Evolutionary conservation across 2,113 vertebrate genomes (phyloP).

Genomic region (Antennarius striatus): DNA sequence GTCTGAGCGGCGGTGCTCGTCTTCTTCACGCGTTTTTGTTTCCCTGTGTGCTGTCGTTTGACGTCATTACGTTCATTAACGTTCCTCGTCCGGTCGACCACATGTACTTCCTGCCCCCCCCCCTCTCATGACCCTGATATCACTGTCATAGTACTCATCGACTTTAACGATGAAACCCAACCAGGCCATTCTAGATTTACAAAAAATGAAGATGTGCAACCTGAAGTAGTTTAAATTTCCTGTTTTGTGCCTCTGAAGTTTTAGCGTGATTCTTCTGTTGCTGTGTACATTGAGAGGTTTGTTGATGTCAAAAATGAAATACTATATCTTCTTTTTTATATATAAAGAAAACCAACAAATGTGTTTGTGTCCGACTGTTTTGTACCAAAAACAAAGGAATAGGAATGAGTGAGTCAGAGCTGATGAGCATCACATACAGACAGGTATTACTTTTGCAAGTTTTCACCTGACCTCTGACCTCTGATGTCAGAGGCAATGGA

Average conservation of each 20-base stretch:
- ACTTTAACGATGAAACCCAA: conserved; percentile 81
- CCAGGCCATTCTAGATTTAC: conserved; percentile 70
- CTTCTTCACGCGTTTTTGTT: conserved; percentile 76
- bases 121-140: conserved; percentile 23
- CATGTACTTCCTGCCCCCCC: conserved; percentile 17
- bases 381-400: conserved; percentile 14
- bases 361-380: conserved; percentile 41
- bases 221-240: conserved; percentile 85
- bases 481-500: too few relatives aligned
- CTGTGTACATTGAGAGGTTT: conserved; percentile 93
- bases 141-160: conserved; percentile 82
- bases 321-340: conserved; percentile 85
- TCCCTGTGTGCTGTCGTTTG: conserved; percentile 63
- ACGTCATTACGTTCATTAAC: conserved; percentile 74
- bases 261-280: conserved; percentile 87
- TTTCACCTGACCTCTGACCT: too few relatives aligned
- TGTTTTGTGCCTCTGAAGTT: conserved; percentile 94
- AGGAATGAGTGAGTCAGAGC: not conserved
- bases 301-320: conserved; percentile 97
- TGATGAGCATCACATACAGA: too few relatives aligned
- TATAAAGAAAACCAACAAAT: conserved; percentile 38
- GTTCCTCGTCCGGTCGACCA: conserved; percentile 65
- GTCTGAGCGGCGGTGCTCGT: conserved; percentile 57
- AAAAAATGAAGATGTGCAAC: conserved; percentile 76
- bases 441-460: too few relatives aligned